phyloP scores from a whole-genome alignment of 2,797 vertebrate species.

The Delichon dasypus region DNA sequence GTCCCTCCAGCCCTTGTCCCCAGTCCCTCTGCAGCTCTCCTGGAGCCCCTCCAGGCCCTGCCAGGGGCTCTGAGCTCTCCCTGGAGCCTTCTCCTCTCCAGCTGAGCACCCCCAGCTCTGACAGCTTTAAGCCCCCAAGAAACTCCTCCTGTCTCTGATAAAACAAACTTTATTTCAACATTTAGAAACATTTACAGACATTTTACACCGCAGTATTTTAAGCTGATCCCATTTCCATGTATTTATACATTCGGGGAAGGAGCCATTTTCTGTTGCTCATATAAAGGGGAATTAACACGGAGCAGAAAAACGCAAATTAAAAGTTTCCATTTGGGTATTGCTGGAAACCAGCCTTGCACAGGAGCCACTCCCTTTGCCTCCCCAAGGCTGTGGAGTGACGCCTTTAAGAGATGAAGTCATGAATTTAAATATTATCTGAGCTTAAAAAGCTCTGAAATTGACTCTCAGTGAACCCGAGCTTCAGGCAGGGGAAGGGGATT shows the following conservation, averaged over 20 bases:
- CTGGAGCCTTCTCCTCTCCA: neutral
- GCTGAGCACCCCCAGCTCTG: neutral
- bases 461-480: neutral
- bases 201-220: neutral
- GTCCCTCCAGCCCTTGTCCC: neutral
- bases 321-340: neutral
- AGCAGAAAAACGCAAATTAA: neutral
- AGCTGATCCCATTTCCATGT: neutral
- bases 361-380: neutral
- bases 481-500: neutral
- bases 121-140: neutral
- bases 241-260: neutral
- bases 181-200: neutral
- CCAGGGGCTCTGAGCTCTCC: neutral
- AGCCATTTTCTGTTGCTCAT: neutral
- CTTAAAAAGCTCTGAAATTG: neutral
- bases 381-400: neutral
- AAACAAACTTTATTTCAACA: neutral
- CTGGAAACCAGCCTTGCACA: neutral
- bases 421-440: neutral
- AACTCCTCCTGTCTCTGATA: neutral
- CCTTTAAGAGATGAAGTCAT: neutral
- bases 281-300: neutral
- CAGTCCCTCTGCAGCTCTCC: neutral
- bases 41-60: neutral